These are phyloP conservation scores for Spinibarbus caldwelli DNA, from an alignment of 2,797 vertebrate genomes.

Conservation along the genomic window DNA sequence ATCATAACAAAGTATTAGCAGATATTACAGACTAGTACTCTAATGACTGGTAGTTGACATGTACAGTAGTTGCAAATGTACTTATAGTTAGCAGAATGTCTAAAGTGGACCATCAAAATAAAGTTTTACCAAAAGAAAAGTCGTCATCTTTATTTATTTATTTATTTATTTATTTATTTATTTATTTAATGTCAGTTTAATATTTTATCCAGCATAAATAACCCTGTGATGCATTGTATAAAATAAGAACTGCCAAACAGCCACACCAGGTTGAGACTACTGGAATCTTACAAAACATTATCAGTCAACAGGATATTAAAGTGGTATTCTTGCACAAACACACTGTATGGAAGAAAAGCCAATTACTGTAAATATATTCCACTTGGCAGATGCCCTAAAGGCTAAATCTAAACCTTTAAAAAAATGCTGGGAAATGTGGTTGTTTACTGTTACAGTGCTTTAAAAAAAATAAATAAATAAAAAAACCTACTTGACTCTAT, in stretches of 20 bases:
- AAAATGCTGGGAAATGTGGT: slow-evolving; percentile 1
- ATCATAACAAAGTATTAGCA: neutral
- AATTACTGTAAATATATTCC: slow-evolving; percentile 30
- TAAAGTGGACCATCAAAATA: neutral
- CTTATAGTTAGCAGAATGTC: neutral
- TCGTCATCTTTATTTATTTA: neutral
- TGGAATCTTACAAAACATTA: neutral
- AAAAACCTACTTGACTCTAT: slow-evolving; percentile 29
- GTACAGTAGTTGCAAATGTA: neutral
- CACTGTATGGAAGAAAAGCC: slow-evolving; percentile 13
- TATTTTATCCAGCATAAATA: neutral
- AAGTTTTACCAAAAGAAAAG: neutral
- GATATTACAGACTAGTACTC: neutral
- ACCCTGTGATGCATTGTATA: too few relatives aligned
- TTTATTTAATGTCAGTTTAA: neutral
- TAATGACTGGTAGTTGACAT: neutral
- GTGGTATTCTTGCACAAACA: slow-evolving; percentile 7
- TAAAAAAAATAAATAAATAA: too few relatives aligned
- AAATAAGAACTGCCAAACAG: neutral
- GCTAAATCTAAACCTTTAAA: slow-evolving; percentile 28
- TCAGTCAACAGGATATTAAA: slow-evolving; percentile 30
- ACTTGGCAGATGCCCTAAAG: slow-evolving; percentile 12
- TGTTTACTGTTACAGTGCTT: slow-evolving; percentile 17
- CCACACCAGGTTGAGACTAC: too few relatives aligned
- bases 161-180: too few relatives aligned